Evolutionary conservation across 1,140 invertebrate genomes (phyloP), one percentile per base, ranked within the genome.

Genomic region (Elymnias hypermnestra): DNA sequence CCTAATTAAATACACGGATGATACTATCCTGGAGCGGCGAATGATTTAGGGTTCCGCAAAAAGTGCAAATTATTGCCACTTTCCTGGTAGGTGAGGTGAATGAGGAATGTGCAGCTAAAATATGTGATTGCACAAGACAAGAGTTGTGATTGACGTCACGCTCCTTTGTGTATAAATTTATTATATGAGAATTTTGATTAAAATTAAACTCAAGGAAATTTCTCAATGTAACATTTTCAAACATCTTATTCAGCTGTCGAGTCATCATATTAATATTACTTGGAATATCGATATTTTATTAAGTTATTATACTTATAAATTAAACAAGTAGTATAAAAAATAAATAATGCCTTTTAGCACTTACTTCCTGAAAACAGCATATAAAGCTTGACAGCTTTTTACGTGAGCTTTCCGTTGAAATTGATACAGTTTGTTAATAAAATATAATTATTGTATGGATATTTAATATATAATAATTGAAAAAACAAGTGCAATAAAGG

Each of bases 1-100:
- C 62, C 65, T 75, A 81, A 81, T 75, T 75, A 77, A 81, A 66
- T 52, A 60, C 57, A 52, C 59, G 58, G 59, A 65, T 63, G 64
- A 72, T 49, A 51, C 42, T 57, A 69, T 58, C 57, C 59, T 53
- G 26, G 47, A 48, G 51, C 63, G 56, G 68, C 66, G 73, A 81
- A 72, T 81, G 76, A 81, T 81, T 79, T 77, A 77, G 59, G 45
- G 60, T 53, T 59, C 51, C 58, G 63, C 70, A 81, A 75, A 74
- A 77, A 77, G 67, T 65, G 48, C 56, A 50, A 78, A 65, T 79
- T 76, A 76, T 70, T 48, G 41, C 69, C 38, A 55, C 61, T 63
- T 74, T 69, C 71, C 60, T 51, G 60, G 64, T 63, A 53, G 43
- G 47, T 61, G 57, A 41, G 45, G 22, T 26, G 14, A 9, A 40